These are phyloP conservation scores for Albula goreensis DNA, from an alignment of 2,113 vertebrate species.

Conservation along the genomic window DNA sequence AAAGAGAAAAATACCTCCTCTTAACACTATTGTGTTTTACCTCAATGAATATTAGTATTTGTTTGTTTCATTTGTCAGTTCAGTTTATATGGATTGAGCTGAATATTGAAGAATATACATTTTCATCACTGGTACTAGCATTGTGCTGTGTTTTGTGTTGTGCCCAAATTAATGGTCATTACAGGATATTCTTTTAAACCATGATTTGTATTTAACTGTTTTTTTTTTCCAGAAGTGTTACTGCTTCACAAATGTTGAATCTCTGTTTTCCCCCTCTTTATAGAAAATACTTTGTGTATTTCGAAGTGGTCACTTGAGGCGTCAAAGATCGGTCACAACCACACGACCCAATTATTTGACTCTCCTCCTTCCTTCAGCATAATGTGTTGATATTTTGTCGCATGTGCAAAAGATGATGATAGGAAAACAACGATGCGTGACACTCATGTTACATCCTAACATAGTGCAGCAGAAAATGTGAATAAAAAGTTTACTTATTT, in stretches of 20 bases:
- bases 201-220: slow-evolving; percentile 59
- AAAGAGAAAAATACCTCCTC: slow-evolving; percentile 71
- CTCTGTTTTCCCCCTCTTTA: slow-evolving; percentile 52
- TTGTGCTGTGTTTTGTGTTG: slow-evolving; percentile 63
- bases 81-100: slow-evolving; percentile 72
- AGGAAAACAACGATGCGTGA: slow-evolving; percentile 66
- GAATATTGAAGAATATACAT: slow-evolving; percentile 52
- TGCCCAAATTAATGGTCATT: slow-evolving; percentile 34
- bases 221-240: slow-evolving; percentile 53
- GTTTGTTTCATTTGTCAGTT: slow-evolving; percentile 67
- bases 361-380: slow-evolving; percentile 54
- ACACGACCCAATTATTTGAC: slow-evolving; percentile 30
- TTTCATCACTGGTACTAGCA: slow-evolving; percentile 59
- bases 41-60: slow-evolving; percentile 73
- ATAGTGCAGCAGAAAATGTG: slow-evolving; percentile 73
- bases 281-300: slow-evolving; percentile 61
- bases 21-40: slow-evolving; percentile 78
- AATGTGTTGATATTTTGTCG: slow-evolving; percentile 63
- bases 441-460: slow-evolving; percentile 70
- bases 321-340: slow-evolving; percentile 35
- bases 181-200: slow-evolving; percentile 53
- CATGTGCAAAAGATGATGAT: slow-evolving; percentile 67
- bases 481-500: slow-evolving; percentile 59
- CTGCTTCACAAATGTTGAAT: slow-evolving; percentile 63
- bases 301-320: slow-evolving; percentile 35